Evolutionary conservation across 2,888 invertebrate genomes (phyloP), one percentile per base, ranked within the genome.

Genomic region (Dolichopus griseipennis): DNA sequence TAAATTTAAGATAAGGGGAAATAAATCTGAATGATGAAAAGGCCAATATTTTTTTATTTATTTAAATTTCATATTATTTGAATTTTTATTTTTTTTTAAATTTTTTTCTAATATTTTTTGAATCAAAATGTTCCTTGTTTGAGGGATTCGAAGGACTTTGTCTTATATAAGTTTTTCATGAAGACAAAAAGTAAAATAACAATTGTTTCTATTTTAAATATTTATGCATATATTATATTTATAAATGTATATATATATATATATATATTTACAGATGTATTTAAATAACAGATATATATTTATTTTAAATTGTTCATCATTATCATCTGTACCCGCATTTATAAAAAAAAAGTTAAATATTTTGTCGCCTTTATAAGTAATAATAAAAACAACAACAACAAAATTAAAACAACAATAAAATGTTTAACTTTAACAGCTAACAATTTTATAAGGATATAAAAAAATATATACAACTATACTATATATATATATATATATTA

Each of bases 391-490:
- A 37, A 27, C 27, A 27, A 27, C 27, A 27, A 27, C 3, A 27
- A 27, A n/a, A n/a, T n/a, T n/a, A n/a, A 2, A 27, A 27, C 27
- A 27, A 27, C 5, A 27, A 27, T 27, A 27, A 27, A 37, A 37
- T 37, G 8, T 52, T 52, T 52, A 52, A 52, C n/a, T 18, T 52
- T 52, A 37, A 37, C 37, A 52, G 52, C 52, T 3, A 52, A 52
- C 52, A 52, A 52, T 52, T 52, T 52, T 52, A n/a, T 15, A 52
- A 52, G 52, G 52, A 52, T 52, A 52, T 52, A 52, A 52, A 52
- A 52, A 18, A n/a, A n/a, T n/a, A n/a, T n/a, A n/a, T n/a, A n/a
- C n/a, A n/a, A n/a, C n/a, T n/a, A n/a, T n/a, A n/a, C n/a, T n/a
- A n/a, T n/a, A n/a, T n/a, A 52, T 52, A 52, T 52, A 52, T 7